These are phyloP conservation scores for Agrochola lota DNA, from an alignment of 2,888 invertebrate genomes.

Conservation along the genomic window DNA sequence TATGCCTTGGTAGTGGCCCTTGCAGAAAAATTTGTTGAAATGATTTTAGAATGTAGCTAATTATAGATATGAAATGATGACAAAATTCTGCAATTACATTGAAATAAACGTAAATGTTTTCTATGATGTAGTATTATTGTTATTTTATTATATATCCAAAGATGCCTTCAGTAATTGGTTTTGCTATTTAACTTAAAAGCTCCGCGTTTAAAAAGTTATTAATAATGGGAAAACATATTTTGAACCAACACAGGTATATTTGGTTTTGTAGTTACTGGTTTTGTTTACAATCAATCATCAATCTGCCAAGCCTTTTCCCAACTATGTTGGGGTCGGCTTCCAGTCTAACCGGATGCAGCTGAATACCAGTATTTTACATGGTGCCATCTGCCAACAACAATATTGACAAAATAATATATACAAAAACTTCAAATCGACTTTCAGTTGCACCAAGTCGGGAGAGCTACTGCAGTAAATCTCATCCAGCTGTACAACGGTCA, in stretches of 20 bases:
- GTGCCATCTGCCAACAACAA: background rate
- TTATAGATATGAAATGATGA: no score
- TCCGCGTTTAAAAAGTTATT: background rate
- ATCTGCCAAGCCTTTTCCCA: no score
- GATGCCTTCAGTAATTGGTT: background rate
- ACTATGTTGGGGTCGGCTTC: background rate
- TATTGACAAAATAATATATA: background rate
- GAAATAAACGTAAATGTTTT: background rate
- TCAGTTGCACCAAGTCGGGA: no score
- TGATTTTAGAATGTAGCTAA: slow-evolving; percentile 3
- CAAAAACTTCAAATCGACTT: no score
- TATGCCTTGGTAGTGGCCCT: slow-evolving; percentile 18
- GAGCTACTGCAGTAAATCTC: background rate
- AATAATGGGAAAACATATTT: background rate
- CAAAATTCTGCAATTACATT: background rate
- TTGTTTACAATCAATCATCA: background rate
- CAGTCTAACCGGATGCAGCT: background rate
- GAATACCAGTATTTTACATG: no score
- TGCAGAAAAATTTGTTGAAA: slow-evolving; percentile 39
- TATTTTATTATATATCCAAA: background rate
- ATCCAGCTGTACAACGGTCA: background rate
- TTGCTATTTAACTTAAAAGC: background rate
- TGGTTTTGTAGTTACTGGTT: background rate
- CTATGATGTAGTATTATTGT: background rate
- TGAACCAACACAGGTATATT: background rate